Percentiles rank a stretch among this genome's conserved stretches.
These are phyloP conservation scores for Aethina tumida DNA, from an alignment of 1,140 invertebrate species.

Conservation along the genomic window DNA sequence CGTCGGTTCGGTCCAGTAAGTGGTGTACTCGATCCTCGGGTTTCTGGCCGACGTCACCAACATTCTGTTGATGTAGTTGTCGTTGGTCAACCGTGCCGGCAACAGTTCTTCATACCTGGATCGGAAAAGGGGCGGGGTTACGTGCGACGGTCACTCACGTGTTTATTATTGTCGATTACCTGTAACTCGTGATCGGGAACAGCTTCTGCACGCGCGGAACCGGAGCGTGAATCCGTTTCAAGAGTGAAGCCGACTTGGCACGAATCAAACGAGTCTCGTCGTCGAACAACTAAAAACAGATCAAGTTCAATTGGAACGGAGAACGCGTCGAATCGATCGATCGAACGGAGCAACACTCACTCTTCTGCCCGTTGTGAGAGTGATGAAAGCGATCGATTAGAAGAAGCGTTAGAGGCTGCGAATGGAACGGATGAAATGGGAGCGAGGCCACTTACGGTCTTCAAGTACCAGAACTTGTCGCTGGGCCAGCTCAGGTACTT, in stretches of 20 bases:
- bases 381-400: constrained; percentile 6
- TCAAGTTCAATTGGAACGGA: too few species aligned
- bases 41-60: constrained; percentile 43
- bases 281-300: constrained; percentile 56
- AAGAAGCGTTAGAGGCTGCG: constrained; percentile 1
- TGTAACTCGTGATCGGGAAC: constrained; percentile 35
- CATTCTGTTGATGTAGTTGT: constrained; percentile 53
- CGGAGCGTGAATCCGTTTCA: constrained; percentile 60
- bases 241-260: constrained; percentile 59
- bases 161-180: constrained; percentile 17
- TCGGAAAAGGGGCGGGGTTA: constrained; percentile 13
- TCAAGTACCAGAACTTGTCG: constrained; percentile 17
- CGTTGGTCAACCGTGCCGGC: constrained; percentile 44
- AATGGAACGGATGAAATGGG: too few species aligned
- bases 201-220: constrained; percentile 50
- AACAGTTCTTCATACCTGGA: constrained; percentile 34
- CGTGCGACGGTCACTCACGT: neutral
- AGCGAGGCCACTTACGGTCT: constrained; percentile 21
- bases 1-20: constrained; percentile 53
- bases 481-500: constrained; percentile 19
- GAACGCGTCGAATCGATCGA: too few species aligned
- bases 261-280: constrained; percentile 69
- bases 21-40: constrained; percentile 43
- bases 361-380: too few species aligned
- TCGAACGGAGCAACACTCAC: too few species aligned